phyloP scores from a whole-genome alignment of 2,113 vertebrate species.

The Cygnus atratus region DNA sequence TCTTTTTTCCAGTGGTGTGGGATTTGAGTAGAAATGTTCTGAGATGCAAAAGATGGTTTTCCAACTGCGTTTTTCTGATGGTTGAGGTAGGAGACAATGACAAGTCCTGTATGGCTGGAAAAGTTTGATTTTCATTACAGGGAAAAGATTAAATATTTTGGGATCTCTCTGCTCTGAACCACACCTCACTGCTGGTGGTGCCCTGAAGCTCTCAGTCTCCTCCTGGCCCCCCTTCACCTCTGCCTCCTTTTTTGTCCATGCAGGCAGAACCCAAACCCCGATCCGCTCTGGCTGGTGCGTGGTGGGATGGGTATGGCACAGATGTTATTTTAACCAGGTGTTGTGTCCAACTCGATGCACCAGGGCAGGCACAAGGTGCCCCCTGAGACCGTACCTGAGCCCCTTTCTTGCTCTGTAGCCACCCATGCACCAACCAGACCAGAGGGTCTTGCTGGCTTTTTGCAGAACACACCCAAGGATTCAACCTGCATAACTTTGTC shows the following conservation, averaged over 20 bases:
- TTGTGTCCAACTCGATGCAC: no score
- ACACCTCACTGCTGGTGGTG: rapidly evolving
- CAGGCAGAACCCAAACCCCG: background rate
- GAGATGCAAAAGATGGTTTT: background rate
- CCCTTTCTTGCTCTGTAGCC: background rate
- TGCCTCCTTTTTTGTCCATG: rapidly evolving
- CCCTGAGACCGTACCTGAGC: background rate
- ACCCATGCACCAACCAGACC: background rate
- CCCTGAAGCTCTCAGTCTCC: background rate
- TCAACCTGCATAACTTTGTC: background rate
- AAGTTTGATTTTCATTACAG: background rate
- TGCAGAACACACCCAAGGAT: background rate
- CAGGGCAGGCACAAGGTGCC: no score
- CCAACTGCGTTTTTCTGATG: background rate
- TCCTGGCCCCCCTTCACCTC: background rate
- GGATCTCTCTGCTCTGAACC: background rate
- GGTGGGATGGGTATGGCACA: background rate
- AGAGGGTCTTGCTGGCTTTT: background rate
- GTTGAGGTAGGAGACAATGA: background rate
- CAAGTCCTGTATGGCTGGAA: background rate
- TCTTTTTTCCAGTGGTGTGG: background rate
- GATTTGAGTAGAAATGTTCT: background rate
- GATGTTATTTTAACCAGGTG: background rate
- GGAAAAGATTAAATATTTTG: background rate
- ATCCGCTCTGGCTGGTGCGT: background rate